Base-by-base conservation (phyloP, 1,140 invertebrate genomes). In the Anthonomus grandis region DNA sequence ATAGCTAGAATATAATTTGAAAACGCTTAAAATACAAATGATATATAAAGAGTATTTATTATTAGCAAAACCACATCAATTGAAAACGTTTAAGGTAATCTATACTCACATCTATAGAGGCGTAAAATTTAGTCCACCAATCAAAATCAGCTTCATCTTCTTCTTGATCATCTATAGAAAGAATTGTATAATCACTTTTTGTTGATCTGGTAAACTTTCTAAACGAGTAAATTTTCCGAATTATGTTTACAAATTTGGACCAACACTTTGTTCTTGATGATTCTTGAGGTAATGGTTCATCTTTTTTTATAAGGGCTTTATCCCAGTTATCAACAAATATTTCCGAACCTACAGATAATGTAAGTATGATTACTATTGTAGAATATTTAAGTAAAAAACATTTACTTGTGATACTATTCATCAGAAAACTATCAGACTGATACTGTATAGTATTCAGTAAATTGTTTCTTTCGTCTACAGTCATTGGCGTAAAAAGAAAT, bases 121-220 rank as follows among this genome's bases (percentile, higher is more conserved):
- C 80, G 64, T 83, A 85, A 70, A 87, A 91, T 78, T 86, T 87
- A 46, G 78, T 83, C 89, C 89, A 91, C 89, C 89, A 91, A 73
- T 89, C 85, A 65, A 64, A 27, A 59, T 71, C 49, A 64, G 69
- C 42, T 68, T 69, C 39, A 69, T 71, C 48, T 17, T 59, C 53
- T 45, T 63, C 46, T 10, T 6, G 6, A 23, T 59, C 56, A 15
- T 52, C 44, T 17, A 36, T 23, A n/a, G 53, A 23, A 3, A 58
- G 23, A 15, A 50, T 17, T n/a, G 58, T 50, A 27, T 59, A 63
- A 4, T 48, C 45, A 13, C 45, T 57, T 17, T 47, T 17, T 1
- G 31, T 4, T 12, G 17, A 25, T 34, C 45, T 44, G 10, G 22
- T 8, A 13, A 24, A 12, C 23, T 27, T 21, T n/a, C n/a, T n/a